Evolutionary conservation across 1,140 invertebrate genomes (phyloP).

Genomic region (Scaptodrosophila lebanonensis): DNA sequence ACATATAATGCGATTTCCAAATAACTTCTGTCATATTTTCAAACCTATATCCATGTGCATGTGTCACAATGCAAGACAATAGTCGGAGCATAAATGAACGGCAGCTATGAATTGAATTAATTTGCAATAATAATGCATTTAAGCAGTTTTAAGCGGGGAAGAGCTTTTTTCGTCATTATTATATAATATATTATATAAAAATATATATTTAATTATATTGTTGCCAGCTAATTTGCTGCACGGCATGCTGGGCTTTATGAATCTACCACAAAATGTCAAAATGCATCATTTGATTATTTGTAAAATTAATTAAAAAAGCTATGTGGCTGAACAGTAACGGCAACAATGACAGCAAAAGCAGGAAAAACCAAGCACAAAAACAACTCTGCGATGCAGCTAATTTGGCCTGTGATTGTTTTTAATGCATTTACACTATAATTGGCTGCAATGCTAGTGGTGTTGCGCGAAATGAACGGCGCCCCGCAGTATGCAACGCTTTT

Average conservation of each 20-base stretch:
- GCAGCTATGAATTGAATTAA: slow-evolving; percentile 42
- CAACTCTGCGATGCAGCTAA: too few relatives aligned
- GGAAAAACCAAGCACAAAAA: too few relatives aligned
- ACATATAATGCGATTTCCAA: slow-evolving; percentile 30
- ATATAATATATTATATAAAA: too few relatives aligned
- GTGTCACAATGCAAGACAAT: not conserved
- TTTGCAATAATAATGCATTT: slow-evolving; percentile 45
- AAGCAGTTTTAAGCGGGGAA: slow-evolving; percentile 33
- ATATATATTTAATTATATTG: not conserved
- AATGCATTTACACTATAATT: too few relatives aligned
- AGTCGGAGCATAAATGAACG: slow-evolving; percentile 8
- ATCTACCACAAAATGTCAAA: slow-evolving; percentile 37
- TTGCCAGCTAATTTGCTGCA: slow-evolving; percentile 33
- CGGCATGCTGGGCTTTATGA: slow-evolving; percentile 5
- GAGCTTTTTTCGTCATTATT: not conserved
- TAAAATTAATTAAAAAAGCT: slow-evolving; percentile 49
- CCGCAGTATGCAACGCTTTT: too few relatives aligned
- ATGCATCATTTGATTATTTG: slow-evolving; percentile 56
- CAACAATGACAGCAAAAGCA: too few relatives aligned
- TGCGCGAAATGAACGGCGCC: too few relatives aligned
- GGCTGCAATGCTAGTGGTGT: too few relatives aligned
- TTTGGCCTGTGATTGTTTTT: too few relatives aligned
- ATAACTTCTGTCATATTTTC: too few relatives aligned
- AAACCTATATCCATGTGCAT: too few relatives aligned
- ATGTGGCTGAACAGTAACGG: too few relatives aligned